phyloP scores from a whole-genome alignment of 2,888 invertebrate genomes.

The Diarsia mendica region DNA sequence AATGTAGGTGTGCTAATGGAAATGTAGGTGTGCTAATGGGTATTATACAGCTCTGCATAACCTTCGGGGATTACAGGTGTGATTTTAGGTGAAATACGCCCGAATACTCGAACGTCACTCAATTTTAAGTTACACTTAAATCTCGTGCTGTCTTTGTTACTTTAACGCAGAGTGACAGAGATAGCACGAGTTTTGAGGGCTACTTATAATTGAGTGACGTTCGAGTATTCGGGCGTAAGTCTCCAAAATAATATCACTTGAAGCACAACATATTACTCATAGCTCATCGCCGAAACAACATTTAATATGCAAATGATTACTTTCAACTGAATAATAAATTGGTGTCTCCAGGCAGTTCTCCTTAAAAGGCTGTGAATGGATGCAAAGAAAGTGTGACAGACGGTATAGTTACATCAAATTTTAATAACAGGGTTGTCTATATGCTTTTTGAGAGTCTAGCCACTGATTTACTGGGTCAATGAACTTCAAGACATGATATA shows the following conservation, averaged over 20 bases:
- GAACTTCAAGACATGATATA: constrained; percentile 32
- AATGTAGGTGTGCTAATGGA: no score
- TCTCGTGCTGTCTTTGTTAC: no score
- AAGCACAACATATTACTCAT: background rate
- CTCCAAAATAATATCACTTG: background rate
- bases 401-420: constrained; percentile 41
- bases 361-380: constrained; percentile 26
- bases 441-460: constrained; percentile 34
- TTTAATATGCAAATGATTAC: constrained; percentile 46
- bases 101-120: no score
- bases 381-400: constrained; percentile 52
- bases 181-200: no score
- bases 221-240: no score
- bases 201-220: no score
- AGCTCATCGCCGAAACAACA: constrained; percentile 26
- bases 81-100: no score
- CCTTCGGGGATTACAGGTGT: no score
- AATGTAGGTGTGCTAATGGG: no score
- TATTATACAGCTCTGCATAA: no score
- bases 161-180: no score
- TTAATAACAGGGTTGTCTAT: constrained; percentile 39
- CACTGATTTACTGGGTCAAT: constrained; percentile 48
- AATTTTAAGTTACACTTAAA: no score
- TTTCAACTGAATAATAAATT: constrained; percentile 38
- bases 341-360: constrained; percentile 45